Base-by-base conservation (phyloP, 2,797 vertebrate species). In the Prunella strophiata region DNA sequence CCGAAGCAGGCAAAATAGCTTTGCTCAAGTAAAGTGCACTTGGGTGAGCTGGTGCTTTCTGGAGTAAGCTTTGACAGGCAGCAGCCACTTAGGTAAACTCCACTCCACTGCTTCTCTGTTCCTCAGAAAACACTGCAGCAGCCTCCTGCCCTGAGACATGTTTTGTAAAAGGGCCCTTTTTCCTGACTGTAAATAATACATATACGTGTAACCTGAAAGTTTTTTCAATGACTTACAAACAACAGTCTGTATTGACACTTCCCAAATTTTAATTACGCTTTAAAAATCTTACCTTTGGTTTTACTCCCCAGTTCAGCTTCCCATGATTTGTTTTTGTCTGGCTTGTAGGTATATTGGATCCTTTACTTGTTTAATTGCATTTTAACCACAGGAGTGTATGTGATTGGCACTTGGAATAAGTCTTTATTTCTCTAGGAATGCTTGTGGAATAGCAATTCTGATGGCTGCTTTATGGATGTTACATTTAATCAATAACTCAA, bases 401-500 rank as follows among this genome's bases (percentile, higher is more conserved):
- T 95, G 91, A 95, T 92, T 93, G 91, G 83, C 88, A 74, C 74
- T 86, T 54, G 63, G 79, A 95, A 47, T 42, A 67, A 82, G 76
- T 57, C 91, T 83, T 91, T 88, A 62, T 86, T 96, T 95, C 89
- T 85, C 55, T 70, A 67, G 83, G 76, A 92, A 65, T 86, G 85
- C 57, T 79, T 79, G 70, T 16, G 5, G 83, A 89, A 84, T 92
- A 93, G 71, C 73, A 91, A 67, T 88, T 94, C 87, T 81, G 82
- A 76, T 78, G 73, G 74, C 94, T 92, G 52, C 73, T 78, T 85
- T 91, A 61, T 0, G 42, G 67, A 61, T 77, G 80, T 79, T 91
- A 85, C 62, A 26, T 73, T 96, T 91, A 92, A 94, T 96, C 95
- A 88, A 84, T 96, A 96, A 76, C 83, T 96, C 73, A 93, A 93